Evolutionary conservation across 2,113 vertebrate genomes (phyloP).

Genomic region (Mormoops blainvillei): DNA sequence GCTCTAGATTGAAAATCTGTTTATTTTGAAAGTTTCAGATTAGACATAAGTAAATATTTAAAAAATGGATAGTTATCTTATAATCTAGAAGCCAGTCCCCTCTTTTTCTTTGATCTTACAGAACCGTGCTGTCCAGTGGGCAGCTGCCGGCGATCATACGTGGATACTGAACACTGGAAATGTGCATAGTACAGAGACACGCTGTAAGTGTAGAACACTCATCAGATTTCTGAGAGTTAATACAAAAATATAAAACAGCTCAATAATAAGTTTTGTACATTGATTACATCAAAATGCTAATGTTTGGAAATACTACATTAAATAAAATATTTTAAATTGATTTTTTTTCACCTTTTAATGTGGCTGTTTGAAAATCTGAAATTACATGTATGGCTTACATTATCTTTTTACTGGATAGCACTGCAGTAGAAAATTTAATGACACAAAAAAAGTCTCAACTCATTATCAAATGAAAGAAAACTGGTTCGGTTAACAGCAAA

Average conservation of each 20-base stretch:
- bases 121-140: not conserved
- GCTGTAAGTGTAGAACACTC: not conserved
- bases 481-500: not conserved
- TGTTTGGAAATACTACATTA: not conserved
- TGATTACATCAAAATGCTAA: not conserved
- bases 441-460: not conserved
- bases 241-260: not conserved
- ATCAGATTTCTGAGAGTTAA: not conserved
- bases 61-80: not conserved
- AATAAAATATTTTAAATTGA: constrained; percentile 8
- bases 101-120: not conserved
- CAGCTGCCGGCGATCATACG: not conserved
- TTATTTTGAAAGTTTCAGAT: not conserved
- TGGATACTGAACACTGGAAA: not conserved
- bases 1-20: not conserved
- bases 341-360: constrained; percentile 3
- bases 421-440: not conserved
- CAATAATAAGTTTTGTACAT: not conserved
- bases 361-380: not conserved
- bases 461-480: not conserved
- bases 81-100: not conserved
- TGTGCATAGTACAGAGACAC: not conserved
- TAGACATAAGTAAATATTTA: constrained; percentile 1
- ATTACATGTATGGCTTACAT: not conserved
- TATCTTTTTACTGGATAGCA: not conserved